Evolutionary conservation across 2,113 vertebrate genomes (phyloP).

Genomic region (Halichoerus grypus): DNA sequence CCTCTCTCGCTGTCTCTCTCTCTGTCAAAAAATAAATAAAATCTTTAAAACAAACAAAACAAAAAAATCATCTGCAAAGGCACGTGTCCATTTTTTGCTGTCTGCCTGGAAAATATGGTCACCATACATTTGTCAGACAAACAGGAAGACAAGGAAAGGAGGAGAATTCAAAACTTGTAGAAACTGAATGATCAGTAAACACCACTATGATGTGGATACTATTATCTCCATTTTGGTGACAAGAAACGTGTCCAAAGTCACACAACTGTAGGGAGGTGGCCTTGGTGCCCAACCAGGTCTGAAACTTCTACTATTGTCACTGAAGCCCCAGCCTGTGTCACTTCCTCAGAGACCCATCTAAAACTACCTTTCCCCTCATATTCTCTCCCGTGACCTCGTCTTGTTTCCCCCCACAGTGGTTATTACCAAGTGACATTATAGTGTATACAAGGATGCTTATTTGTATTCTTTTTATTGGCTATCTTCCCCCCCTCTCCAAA

Average conservation of each 20-base stretch:
- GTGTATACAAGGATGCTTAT: too few species aligned
- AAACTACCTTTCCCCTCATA: neutral
- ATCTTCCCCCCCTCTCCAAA: neutral
- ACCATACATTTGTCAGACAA: neutral
- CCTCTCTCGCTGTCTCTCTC: too few species aligned
- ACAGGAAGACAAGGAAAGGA: neutral
- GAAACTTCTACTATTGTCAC: neutral
- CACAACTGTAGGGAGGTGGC: neutral
- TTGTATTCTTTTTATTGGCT: neutral
- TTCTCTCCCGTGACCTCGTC: neutral
- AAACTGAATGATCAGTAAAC: neutral
- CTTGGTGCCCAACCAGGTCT: neutral
- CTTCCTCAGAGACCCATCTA: neutral
- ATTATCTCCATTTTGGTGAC: neutral
- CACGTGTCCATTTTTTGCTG: neutral
- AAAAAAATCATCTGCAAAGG: neutral
- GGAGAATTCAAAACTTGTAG: neutral
- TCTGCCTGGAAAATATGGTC: neutral
- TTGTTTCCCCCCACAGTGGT: neutral
- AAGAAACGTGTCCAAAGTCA: neutral
- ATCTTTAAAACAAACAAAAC: too few species aligned
- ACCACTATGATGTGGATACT: neutral
- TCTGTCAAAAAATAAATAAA: too few species aligned
- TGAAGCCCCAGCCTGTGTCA: neutral
- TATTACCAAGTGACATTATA: neutral